Conservation (phyloP, 2,113 vertebrate genomes). For the Urocolius indicus region DNA sequence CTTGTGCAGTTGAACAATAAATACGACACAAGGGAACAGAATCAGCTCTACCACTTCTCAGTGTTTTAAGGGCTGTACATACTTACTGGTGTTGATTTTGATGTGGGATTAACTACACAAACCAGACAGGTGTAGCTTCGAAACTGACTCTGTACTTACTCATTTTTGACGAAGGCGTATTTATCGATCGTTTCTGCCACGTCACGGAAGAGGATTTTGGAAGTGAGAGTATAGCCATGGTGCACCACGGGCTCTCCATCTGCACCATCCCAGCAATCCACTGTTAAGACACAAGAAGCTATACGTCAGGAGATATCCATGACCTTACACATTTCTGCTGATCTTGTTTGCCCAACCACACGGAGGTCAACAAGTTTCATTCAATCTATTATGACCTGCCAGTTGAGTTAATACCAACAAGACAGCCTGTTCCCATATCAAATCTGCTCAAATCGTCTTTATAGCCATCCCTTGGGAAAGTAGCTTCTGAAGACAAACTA, state of each 20-base stretch:
- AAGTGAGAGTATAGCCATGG: conserved; percentile 96
- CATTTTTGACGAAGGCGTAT: conserved; percentile 93
- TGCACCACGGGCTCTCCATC: conserved; percentile 97
- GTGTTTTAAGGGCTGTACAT: not conserved
- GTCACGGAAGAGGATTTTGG: conserved; percentile 94
- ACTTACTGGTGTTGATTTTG: not conserved
- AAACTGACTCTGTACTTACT: conserved; percentile 78
- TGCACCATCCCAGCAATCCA: conserved; percentile 98
- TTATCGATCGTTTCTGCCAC: conserved; percentile 95
- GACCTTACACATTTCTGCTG: not conserved
- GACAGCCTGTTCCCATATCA: not conserved
- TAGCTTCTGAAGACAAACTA: not conserved
- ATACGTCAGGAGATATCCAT: not conserved
- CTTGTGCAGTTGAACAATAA: not conserved
- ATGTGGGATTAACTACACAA: not conserved
- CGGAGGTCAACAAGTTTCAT: not conserved
- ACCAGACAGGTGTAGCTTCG: not conserved
- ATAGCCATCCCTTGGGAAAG: not conserved
- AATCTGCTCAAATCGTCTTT: not conserved
- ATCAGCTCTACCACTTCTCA: not conserved
- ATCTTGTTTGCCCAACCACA: not conserved
- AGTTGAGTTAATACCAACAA: not conserved
- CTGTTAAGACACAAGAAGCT: conserved; percentile 70
- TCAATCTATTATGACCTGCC: not conserved
- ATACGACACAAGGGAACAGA: not conserved